Base-by-base conservation (phyloP, 2,113 vertebrate genomes). In the Phrynocephalus versicolor region DNA sequence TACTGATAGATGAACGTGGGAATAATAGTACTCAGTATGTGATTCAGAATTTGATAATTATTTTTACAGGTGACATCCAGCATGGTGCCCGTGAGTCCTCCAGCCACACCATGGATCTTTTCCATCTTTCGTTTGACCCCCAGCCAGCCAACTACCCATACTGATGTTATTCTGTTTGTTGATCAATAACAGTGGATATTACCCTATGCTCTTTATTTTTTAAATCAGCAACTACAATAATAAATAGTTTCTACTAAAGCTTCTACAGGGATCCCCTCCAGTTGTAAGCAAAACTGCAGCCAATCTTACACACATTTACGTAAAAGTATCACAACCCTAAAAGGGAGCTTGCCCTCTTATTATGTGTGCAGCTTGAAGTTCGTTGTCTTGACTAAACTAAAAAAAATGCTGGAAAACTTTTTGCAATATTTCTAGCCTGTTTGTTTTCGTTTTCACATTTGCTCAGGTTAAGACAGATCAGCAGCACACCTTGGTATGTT, bases 391-490 rank as follows among this genome's bases (percentile, higher is more conserved):
- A 58, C 35, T 71, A 51, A 15, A 37, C 25, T 71, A 58, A 58
- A 39, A 77, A 33, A 77, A 21, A 58, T 76, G 21, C 37, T 72
- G 13, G 37, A 58, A 82, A 82, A 37, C 55, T 3, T 82, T n/a
- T 82, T 58, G 45, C 51, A 71, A 70, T 67, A 58, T 27, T 33
- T 69, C 51, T 64, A 57, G 75, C 51, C 19, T 39, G 15, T 0
- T 41, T 39, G 35, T 41, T 60, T 82, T 73, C 55, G 60, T 65
- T 83, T 90, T 90, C 84, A 45, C 69, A 91, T 93, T 92, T 72
- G 2, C 87, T 94, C 91, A 73, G n/a, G 57, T 33, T 77, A 77
- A 60, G 13, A 3, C 13, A 60, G 7, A 60, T 21, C 45, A 51
- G 45, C 45, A 76, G 35, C 16, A 55, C n/a, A 76, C 16, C 30